Conservation (phyloP, 2,797 vertebrate species). For the Valencia hispanica region DNA sequence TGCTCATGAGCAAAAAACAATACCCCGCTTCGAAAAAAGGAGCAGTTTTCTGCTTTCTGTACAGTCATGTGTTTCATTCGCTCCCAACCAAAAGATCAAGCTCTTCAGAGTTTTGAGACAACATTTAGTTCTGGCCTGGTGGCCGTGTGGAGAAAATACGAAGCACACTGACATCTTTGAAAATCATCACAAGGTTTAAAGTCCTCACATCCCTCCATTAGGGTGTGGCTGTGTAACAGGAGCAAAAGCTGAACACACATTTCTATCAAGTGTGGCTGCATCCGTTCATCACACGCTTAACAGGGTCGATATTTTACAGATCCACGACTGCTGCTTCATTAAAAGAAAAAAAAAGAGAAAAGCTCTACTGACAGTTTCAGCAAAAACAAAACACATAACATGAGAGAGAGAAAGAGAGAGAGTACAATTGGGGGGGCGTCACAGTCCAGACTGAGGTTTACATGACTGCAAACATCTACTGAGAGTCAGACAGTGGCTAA, state of each 20-base stretch:
- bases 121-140: neutral
- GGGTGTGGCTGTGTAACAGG: neutral
- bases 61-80: neutral
- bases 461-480: conserved; percentile 3
- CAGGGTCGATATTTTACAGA: neutral
- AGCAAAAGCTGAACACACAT: neutral
- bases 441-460: conserved; percentile 14
- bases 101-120: neutral
- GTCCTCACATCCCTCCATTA: neutral
- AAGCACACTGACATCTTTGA: neutral
- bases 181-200: neutral
- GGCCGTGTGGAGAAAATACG: neutral
- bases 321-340: neutral
- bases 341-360: neutral
- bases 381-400: neutral
- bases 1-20: neutral
- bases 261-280: neutral
- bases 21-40: neutral
- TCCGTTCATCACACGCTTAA: neutral
- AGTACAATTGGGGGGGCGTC: neutral
- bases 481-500: conserved; percentile 22
- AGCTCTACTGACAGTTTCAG: neutral
- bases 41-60: neutral
- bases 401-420: conserved; percentile 8
- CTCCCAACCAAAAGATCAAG: neutral